Conservation (phyloP, 2,113 vertebrate species). For the Hepsetus odoe region DNA sequence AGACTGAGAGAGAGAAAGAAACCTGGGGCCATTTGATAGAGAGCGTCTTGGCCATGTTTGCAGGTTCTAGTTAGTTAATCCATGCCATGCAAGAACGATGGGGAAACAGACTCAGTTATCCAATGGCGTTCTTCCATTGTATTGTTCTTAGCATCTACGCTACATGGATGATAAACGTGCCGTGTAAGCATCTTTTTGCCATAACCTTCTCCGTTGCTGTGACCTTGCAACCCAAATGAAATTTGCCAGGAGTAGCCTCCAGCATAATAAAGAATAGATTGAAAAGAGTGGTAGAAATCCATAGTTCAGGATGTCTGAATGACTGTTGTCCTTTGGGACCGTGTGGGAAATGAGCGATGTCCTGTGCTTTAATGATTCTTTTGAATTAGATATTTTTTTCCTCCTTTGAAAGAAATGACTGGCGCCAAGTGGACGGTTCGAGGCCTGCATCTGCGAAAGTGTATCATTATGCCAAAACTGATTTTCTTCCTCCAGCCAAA, state of each 20-base stretch:
- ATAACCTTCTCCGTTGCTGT: background rate
- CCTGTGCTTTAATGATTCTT: slow-evolving; percentile 18
- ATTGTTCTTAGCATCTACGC: background rate
- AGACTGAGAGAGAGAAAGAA: background rate
- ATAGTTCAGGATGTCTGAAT: slow-evolving; percentile 16
- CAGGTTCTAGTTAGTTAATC: background rate
- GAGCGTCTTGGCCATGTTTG: background rate
- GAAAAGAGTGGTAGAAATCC: slow-evolving; percentile 11
- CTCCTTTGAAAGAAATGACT: slow-evolving; percentile 5
- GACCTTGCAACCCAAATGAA: slow-evolving; percentile 2
- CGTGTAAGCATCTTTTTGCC: background rate
- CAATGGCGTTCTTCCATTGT: background rate
- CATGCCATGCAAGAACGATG: background rate
- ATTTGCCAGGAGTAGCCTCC: background rate
- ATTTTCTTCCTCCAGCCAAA: background rate
- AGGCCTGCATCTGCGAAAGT: background rate
- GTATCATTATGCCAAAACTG: background rate
- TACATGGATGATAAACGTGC: background rate
- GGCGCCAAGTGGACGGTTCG: background rate
- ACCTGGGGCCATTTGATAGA: background rate
- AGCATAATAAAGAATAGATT: slow-evolving; percentile 12
- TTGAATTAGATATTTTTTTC: slow-evolving; percentile 9
- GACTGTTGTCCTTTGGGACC: background rate
- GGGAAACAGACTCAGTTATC: background rate
- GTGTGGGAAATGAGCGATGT: slow-evolving; percentile 4